phyloP scores from a whole-genome alignment of 1,140 invertebrate species.

The Lineus longissimus region DNA sequence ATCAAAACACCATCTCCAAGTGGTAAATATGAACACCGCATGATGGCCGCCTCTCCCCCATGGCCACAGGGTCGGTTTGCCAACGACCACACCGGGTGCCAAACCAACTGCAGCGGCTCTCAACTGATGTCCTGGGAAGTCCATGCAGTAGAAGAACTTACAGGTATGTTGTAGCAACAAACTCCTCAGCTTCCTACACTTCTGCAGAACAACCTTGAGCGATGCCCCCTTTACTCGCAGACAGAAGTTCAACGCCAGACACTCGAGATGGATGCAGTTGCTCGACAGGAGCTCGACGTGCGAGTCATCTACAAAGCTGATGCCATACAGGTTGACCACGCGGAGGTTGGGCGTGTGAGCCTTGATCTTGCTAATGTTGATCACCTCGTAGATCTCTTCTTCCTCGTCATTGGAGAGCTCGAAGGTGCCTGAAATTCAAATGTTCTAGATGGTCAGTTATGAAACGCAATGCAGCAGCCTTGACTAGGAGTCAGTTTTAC shows the following conservation, averaged over 20 bases:
- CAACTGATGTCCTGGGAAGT: too few species aligned
- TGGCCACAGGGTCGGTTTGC: too few species aligned
- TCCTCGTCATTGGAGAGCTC: conserved; percentile 95
- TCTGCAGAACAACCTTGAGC: conserved; percentile 87
- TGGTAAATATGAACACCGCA: too few species aligned
- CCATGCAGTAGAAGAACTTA: too few species aligned
- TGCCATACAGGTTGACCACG: conserved; percentile 67
- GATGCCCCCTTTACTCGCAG: conserved; percentile 95
- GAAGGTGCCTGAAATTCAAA: conserved; percentile 83
- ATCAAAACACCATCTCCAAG: too few species aligned
- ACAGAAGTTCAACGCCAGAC: conserved; percentile 93
- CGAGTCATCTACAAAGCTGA: conserved; percentile 97
- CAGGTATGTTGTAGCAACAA: conserved; percentile 95
- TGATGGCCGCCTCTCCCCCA: too few species aligned
- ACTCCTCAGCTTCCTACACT: conserved; percentile 86
- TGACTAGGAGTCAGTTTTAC: too few species aligned
- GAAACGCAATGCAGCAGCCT: neutral
- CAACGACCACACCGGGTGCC: too few species aligned
- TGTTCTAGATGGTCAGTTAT: too few species aligned
- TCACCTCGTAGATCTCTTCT: conserved; percentile 99
- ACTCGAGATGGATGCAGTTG: conserved; percentile 81
- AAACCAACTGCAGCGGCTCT: too few species aligned
- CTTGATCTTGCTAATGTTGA: conserved; percentile 75
- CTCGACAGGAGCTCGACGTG: conserved; percentile 92
- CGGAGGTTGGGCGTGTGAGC: conserved; percentile 80